phyloP scores from a whole-genome alignment of 1,140 invertebrate genomes.

The Ylistrum balloti region DNA sequence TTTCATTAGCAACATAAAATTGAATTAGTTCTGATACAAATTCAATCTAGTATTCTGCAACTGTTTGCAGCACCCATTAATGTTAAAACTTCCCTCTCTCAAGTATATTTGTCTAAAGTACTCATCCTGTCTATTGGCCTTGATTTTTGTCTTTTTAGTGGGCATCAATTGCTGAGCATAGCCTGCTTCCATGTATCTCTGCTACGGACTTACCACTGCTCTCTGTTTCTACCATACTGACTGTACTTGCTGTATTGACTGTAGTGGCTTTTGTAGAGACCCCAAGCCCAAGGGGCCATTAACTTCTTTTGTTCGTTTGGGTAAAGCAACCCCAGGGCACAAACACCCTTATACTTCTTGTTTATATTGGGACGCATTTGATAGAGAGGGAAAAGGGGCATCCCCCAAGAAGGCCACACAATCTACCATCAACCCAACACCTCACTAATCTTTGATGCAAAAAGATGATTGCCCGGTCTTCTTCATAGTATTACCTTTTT shows the following conservation, averaged over 20 bases:
- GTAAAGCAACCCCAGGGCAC: too few species aligned
- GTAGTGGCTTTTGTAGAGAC: neutral
- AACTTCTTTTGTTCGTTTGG: too few species aligned
- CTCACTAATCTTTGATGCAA: neutral
- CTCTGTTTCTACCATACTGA: neutral
- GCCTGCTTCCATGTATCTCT: neutral
- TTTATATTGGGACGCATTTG: neutral
- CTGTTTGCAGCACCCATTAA: neutral
- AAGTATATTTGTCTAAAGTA: neutral
- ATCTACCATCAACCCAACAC: neutral
- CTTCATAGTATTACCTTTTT: constrained; percentile 38
- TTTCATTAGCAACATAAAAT: neutral
- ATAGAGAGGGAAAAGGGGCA: neutral
- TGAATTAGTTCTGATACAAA: neutral
- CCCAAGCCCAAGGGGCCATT: too few species aligned
- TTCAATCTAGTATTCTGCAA: neutral
- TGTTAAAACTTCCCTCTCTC: neutral
- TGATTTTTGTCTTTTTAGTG: too few species aligned
- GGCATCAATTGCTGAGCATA: too few species aligned
- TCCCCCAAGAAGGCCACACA: neutral
- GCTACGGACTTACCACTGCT: neutral
- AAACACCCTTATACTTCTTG: neutral
- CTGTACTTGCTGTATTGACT: neutral
- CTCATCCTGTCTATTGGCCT: too few species aligned
- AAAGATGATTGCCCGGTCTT: constrained; percentile 43